phyloP scores from a whole-genome alignment of 2,797 vertebrate species.

The Manis pentadactyla region DNA sequence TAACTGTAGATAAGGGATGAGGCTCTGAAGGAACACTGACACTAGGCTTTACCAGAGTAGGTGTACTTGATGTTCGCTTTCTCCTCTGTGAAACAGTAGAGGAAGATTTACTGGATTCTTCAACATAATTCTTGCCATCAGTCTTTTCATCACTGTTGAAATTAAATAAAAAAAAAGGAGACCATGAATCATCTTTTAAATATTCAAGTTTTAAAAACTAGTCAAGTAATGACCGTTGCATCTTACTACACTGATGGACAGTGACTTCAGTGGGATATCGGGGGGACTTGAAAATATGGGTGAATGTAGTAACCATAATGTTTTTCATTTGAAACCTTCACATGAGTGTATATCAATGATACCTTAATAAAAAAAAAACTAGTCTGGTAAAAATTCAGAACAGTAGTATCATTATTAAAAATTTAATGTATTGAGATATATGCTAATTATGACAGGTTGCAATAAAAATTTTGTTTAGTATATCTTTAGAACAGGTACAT shows the following conservation, averaged over 20 bases:
- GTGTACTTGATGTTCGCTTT: constrained; percentile 91
- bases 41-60: constrained; percentile 90
- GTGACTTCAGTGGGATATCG: too few species aligned
- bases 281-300: too few species aligned
- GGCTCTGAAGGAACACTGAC: constrained; percentile 86
- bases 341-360: too few species aligned
- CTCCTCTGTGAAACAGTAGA: constrained; percentile 90
- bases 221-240: not conserved
- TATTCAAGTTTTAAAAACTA: constrained; percentile 47
- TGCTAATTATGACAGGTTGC: not conserved
- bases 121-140: constrained; percentile 75
- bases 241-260: too few species aligned
- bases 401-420: not conserved
- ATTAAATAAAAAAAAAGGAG: constrained; percentile 43
- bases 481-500: not conserved
- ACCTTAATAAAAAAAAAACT: not conserved
- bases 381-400: not conserved
- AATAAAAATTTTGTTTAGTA: constrained; percentile 23
- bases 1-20: constrained; percentile 53
- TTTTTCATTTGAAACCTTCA: too few species aligned
- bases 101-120: constrained; percentile 81
- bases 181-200: constrained; percentile 45
- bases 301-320: too few species aligned
- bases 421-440: constrained; percentile 14
- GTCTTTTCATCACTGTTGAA: constrained; percentile 86